phyloP scores from a whole-genome alignment of 2,113 vertebrate genomes.

The Nannobrachium achirus region DNA sequence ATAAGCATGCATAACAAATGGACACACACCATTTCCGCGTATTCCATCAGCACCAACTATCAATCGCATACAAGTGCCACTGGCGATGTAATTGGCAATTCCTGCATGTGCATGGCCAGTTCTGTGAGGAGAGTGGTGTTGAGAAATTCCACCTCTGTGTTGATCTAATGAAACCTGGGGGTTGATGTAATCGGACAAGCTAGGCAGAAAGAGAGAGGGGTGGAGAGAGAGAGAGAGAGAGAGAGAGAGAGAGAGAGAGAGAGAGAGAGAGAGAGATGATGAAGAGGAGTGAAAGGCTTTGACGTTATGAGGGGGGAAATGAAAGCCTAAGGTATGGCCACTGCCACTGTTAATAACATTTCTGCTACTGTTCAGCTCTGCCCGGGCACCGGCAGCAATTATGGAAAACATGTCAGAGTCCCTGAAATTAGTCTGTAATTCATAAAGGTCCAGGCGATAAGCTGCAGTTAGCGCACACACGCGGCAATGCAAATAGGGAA shows the following conservation, averaged over 20 bases:
- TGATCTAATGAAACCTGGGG: conserved; percentile 66
- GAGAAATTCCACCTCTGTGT: conserved; percentile 49
- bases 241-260: neutral
- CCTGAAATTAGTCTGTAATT: conserved; percentile 59
- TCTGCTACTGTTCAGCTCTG: conserved; percentile 47
- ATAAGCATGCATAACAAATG: neutral
- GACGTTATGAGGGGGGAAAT: conserved; percentile 57
- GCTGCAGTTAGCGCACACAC: conserved; percentile 21
- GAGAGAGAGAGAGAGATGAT: neutral
- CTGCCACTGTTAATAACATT: conserved; percentile 54
- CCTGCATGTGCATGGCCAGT: conserved; percentile 18
- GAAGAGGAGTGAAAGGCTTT: conserved; percentile 8
- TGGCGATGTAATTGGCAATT: conserved; percentile 44
- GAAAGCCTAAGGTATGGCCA: conserved; percentile 47
- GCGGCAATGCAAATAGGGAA: conserved; percentile 29
- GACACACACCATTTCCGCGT: neutral
- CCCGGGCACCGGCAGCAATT: conserved; percentile 58
- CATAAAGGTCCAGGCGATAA: conserved; percentile 41
- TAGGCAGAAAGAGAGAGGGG: neutral
- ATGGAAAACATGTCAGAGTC: conserved; percentile 51
- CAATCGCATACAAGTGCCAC: neutral
- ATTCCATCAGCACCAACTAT: neutral
- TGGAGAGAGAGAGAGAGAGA: neutral
- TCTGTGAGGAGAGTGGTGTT: conserved; percentile 32
- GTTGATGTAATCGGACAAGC: conserved; percentile 32